Evolutionary conservation across 2,797 vertebrate genomes (phyloP), one percentile per base, ranked within the genome.

Genomic region (Glossophaga mutica): DNA sequence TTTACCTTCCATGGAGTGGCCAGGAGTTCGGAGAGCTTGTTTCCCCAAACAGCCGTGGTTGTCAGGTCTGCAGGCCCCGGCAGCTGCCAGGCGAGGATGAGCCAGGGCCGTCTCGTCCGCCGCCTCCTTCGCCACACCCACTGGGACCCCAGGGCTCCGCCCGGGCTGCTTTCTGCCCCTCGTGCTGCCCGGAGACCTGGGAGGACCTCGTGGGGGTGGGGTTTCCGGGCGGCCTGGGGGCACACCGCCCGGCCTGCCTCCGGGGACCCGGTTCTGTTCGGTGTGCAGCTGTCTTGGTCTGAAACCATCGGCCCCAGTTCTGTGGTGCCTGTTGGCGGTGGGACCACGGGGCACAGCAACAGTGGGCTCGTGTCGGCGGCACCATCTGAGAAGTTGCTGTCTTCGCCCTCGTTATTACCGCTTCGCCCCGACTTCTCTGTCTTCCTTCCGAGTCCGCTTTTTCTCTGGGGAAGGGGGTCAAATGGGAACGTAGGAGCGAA

Each of bases 1-100:
- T 98, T 98, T 98, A 96, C 97, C 97, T 98, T 98, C 91, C 2
- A 0, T 57, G 73, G 81, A 50, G 29, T 19, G 16, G 83, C 90
- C 42, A 21, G 91, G 96, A 97, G 97, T 8, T 55, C 19, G 15
- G 96, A 97, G 97, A 97, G 73, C 88, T 96, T 97, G 94, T 98
- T 97, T 98, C 97, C 97, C 84, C 71, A 96, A 97, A 97, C 14
- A 32, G 87, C 94, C 50, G 9, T 57, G 94, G 92, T 98, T 95
- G 77, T 98, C 76, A 91, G 93, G 62, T 94, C 96, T 76, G 42
- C 87, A 32, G 95, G 87, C 93, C 46, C 18, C 24, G 44, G 87
- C 92, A 11, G 44, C 29, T 89, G 86, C 81, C 52, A 76, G 96
- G 34, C 59, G 2, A 88, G 83, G 94, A 81, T 9, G 39, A 85